A percentile compares a stretch with the other conserved stretches of the same genome.
These are phyloP conservation scores for Azemiops feae DNA, from an alignment of 2,113 vertebrate species.

Conservation along the genomic window DNA sequence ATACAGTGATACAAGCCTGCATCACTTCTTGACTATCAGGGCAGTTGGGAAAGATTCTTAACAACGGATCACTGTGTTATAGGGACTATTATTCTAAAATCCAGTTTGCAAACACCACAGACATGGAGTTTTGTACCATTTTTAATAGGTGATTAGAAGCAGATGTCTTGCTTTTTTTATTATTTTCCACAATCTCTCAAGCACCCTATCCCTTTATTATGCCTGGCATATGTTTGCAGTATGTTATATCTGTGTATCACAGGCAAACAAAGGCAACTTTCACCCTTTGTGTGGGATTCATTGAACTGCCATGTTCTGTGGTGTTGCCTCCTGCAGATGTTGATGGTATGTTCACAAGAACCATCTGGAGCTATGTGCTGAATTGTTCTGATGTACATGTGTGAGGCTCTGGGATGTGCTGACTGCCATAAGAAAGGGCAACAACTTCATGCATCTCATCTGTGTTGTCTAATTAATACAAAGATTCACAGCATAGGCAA, in stretches of 20 bases:
- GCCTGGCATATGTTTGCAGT: constrained; percentile 71
- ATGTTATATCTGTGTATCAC: constrained; percentile 63
- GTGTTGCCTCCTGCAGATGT: constrained; percentile 63
- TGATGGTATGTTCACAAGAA: constrained; percentile 58
- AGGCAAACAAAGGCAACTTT: constrained; percentile 73
- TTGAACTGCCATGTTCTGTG: constrained; percentile 64
- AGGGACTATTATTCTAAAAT: constrained; percentile 49
- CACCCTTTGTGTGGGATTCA: constrained; percentile 72
- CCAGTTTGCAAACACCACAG: constrained; percentile 60
- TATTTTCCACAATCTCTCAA: constrained; percentile 64
- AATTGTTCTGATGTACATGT: constrained; percentile 54
- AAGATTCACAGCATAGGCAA: background rate
- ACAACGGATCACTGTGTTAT: constrained; percentile 21
- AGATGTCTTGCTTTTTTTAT: constrained; percentile 65
- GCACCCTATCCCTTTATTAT: constrained; percentile 72
- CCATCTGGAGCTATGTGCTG: constrained; percentile 52
- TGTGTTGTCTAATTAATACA: background rate
- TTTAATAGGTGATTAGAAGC: constrained; percentile 59
- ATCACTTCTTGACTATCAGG: fast-evolving
- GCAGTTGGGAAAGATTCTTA: background rate
- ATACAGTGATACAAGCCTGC: background rate
- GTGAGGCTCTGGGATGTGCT: constrained; percentile 48
- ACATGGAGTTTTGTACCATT: constrained; percentile 64
- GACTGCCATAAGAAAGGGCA: constrained; percentile 28
- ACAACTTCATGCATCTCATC: constrained; percentile 15